phyloP scores from a whole-genome alignment of 2,888 invertebrate species.

The Anticlea derivata region DNA sequence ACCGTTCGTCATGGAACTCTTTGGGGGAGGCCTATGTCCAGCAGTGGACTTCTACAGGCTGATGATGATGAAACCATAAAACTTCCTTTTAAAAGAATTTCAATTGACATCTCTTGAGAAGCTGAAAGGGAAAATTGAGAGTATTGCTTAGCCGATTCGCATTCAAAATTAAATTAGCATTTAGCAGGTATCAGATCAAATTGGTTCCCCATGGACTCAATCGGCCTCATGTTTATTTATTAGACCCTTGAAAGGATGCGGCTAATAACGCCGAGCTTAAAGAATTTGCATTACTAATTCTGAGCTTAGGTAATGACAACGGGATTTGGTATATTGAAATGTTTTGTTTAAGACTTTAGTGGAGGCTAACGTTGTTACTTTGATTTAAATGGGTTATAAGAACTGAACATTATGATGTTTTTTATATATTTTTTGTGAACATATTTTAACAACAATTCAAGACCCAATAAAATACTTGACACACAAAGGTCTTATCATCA shows the following conservation, averaged over 20 bases:
- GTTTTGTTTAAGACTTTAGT: conserved; percentile 6
- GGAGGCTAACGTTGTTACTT: conserved; percentile 1
- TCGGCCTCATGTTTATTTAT: conserved; percentile 75
- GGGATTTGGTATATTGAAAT: conserved; percentile 27
- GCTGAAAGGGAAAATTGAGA: conserved; percentile 50
- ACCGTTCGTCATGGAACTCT: too few relatives aligned
- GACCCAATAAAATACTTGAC: too few relatives aligned
- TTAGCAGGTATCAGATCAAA: conserved; percentile 67
- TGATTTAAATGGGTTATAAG: not conserved
- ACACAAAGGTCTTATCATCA: too few relatives aligned
- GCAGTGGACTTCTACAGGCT: too few relatives aligned
- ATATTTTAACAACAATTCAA: too few relatives aligned
- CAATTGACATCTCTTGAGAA: conserved; percentile 39
- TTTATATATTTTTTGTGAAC: too few relatives aligned
- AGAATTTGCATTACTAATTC: conserved; percentile 69
- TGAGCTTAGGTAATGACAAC: conserved; percentile 43
- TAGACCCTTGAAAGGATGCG: conserved; percentile 67
- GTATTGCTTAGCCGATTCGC: conserved; percentile 47
- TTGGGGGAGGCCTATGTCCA: too few relatives aligned
- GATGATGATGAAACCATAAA: too few relatives aligned
- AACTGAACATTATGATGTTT: too few relatives aligned
- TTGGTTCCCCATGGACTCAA: conserved; percentile 60
- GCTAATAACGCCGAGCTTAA: conserved; percentile 65
- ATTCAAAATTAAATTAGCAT: conserved; percentile 68
- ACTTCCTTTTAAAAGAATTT: conserved; percentile 2